phyloP scores from a whole-genome alignment of 1,140 invertebrate genomes.

The Heliconius hewitsoni region DNA sequence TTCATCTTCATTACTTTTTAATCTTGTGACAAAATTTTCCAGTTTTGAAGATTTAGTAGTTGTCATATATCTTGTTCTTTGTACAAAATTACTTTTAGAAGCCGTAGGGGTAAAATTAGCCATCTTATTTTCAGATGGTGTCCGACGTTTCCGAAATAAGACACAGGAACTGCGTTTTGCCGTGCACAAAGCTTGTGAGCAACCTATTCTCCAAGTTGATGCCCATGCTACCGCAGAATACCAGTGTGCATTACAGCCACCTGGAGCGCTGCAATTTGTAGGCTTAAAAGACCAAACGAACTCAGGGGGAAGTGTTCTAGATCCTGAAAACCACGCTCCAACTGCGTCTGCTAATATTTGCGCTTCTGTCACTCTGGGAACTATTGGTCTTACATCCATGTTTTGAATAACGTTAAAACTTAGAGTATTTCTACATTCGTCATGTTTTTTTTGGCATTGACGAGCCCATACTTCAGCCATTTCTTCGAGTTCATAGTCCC shows the following conservation, averaged over 20 bases:
- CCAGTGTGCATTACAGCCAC: slow-evolving; percentile 70
- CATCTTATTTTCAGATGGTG: neutral
- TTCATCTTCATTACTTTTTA: slow-evolving; percentile 33
- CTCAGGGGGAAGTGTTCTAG: slow-evolving; percentile 59
- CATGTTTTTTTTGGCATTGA: slow-evolving; percentile 72
- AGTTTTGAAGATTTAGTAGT: slow-evolving; percentile 35
- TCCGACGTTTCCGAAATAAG: slow-evolving; percentile 54
- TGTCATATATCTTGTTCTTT: slow-evolving; percentile 60
- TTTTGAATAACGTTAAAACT: slow-evolving; percentile 72
- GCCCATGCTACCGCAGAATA: slow-evolving; percentile 71
- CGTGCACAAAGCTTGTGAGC: slow-evolving; percentile 69
- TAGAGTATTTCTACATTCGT: slow-evolving; percentile 72
- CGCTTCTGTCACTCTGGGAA: slow-evolving; percentile 64
- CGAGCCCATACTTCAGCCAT: slow-evolving; percentile 72
- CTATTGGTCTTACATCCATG: slow-evolving; percentile 68
- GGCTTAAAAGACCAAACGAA: slow-evolving; percentile 65
- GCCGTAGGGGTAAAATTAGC: slow-evolving; percentile 41
- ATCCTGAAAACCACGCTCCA: slow-evolving; percentile 71
- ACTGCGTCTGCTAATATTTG: slow-evolving; percentile 69
- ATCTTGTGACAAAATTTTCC: slow-evolving; percentile 51
- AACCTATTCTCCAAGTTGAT: slow-evolving; percentile 71
- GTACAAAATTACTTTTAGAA: slow-evolving; percentile 53
- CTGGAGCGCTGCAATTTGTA: slow-evolving; percentile 62
- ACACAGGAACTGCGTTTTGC: slow-evolving; percentile 58
- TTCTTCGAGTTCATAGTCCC: slow-evolving; percentile 72